Evolutionary conservation across 2,888 invertebrate genomes (phyloP), one percentile per base, ranked within the genome.

Genomic region (Drosophila paranaensis): DNA sequence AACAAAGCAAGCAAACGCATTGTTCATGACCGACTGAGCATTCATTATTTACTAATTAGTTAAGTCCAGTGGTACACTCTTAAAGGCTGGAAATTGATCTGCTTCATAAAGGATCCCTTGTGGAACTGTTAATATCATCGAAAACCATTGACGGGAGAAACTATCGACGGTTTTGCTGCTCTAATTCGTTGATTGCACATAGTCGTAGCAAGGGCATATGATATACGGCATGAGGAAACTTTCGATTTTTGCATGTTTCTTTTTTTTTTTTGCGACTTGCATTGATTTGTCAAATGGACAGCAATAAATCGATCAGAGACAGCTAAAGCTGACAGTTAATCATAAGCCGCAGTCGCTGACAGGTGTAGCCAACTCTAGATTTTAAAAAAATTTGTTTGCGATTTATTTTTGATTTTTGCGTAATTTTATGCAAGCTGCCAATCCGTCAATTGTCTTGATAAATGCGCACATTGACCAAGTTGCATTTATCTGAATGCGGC

Each of bases 211-310:
- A 56, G 56, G 6, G 56, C 20, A 56, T 56, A 10, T 2, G 2
- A 35, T 20, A 10, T 35, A 1, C 20, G 43, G 14, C 14, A 3
- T 56, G 10, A 6, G 1, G 13, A 10, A 33, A 10, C 43, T 35
- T 35, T 43, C 33, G 11, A 11, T 11, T 30, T 16, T 9, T 14
- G 4, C 27, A 42, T 56, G 14, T 42, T 35, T 10, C 11, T 20
- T 43, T 43, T 20, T 20, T 20, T 20, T 20, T 42, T 35, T 25
- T 20, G 10, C 33, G 54, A 53, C 27, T 63, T 76, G 74, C 85
- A 87, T 85, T 88, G 88, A 90, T 90, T 90, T 89, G 85, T 89
- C 89, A 89, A 88, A 85, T 89, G 87, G 89, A 90, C 89, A 78
- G 88, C 90, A 89, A 90, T 90, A 90, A 90, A 90, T 90, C 90